phyloP scores from a whole-genome alignment of 2,888 invertebrate genomes.

The Prenolepis imparis region DNA sequence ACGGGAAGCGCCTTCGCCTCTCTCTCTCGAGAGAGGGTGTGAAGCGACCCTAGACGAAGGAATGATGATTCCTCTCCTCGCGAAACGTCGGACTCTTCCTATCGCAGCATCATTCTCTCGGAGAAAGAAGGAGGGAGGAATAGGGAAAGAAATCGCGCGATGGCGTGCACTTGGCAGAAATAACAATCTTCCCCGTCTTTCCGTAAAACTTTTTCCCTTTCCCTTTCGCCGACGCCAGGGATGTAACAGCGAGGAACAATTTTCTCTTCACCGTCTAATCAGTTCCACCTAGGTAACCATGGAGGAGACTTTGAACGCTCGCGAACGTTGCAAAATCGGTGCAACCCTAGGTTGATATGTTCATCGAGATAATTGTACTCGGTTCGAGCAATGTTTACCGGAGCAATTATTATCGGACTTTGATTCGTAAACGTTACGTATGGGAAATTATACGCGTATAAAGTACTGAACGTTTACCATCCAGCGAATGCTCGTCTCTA shows the following conservation, averaged over 20 bases:
- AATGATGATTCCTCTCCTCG: conserved; percentile 36
- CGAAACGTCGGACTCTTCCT: conserved; percentile 26
- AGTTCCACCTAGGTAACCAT: conserved; percentile 44
- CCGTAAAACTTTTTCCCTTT: conserved; percentile 47
- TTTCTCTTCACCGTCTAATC: conserved; percentile 39
- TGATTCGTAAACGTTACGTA: neutral
- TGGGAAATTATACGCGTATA: neutral
- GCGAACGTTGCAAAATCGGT: conserved; percentile 13
- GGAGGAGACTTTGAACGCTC: neutral
- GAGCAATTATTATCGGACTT: neutral
- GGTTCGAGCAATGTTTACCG: neutral
- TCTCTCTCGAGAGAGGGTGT: conserved; percentile 26
- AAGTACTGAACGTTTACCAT: conserved; percentile 22
- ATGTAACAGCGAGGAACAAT: conserved; percentile 32
- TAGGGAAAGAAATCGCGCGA: neutral
- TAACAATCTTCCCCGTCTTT: conserved; percentile 41
- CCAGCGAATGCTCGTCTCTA: conserved; percentile 34
- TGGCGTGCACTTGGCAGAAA: conserved; percentile 41
- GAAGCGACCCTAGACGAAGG: conserved; percentile 49
- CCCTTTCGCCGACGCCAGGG: conserved; percentile 31
- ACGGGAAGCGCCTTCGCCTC: conserved; percentile 31
- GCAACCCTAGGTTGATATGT: neutral
- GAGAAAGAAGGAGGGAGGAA: conserved; percentile 27
- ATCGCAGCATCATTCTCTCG: conserved; percentile 53
- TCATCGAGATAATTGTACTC: conserved; percentile 18